A percentile compares a stretch with the other conserved stretches of the same genome.
Evolutionary conservation across 2,888 invertebrate genomes (phyloP).

Genomic region (Orthosia cruda): DNA sequence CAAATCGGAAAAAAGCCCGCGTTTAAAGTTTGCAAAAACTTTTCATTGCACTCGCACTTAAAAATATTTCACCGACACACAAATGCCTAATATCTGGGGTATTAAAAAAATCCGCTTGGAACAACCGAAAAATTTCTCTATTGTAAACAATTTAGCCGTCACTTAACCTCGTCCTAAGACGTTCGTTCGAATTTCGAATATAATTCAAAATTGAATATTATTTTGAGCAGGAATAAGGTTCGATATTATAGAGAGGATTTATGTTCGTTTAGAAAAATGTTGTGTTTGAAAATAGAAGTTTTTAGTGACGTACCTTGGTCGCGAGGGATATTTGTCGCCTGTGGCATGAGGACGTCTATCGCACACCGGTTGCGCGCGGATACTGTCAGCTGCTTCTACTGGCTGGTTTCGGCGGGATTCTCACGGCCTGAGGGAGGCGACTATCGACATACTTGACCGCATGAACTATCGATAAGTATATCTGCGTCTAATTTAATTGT

Average conservation of each 20-base stretch:
- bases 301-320: conserved; percentile 81
- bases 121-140: conserved; percentile 19
- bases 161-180: conserved; percentile 49
- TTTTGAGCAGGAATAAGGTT: background rate
- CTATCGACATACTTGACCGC: conserved; percentile 70
- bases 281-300: conserved; percentile 61
- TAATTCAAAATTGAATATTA: conserved; percentile 7
- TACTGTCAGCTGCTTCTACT: conserved; percentile 75
- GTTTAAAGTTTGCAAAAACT: conserved; percentile 53
- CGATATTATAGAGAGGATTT: background rate
- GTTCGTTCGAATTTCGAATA: conserved; percentile 21
- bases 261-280: background rate
- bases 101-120: conserved; percentile 2
- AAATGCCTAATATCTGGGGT: background rate
- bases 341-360: conserved; percentile 77
- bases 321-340: conserved; percentile 69
- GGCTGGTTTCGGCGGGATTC: conserved; percentile 79
- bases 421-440: conserved; percentile 69
- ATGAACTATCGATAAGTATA: conserved; percentile 74
- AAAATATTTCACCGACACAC: conserved; percentile 4
- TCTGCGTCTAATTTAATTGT: conserved; percentile 36
- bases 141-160: conserved; percentile 57
- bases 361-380: conserved; percentile 84
- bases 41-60: conserved; percentile 17
- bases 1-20: background rate